phyloP scores from a whole-genome alignment of 2,888 invertebrate species.

The Prenolepis imparis region DNA sequence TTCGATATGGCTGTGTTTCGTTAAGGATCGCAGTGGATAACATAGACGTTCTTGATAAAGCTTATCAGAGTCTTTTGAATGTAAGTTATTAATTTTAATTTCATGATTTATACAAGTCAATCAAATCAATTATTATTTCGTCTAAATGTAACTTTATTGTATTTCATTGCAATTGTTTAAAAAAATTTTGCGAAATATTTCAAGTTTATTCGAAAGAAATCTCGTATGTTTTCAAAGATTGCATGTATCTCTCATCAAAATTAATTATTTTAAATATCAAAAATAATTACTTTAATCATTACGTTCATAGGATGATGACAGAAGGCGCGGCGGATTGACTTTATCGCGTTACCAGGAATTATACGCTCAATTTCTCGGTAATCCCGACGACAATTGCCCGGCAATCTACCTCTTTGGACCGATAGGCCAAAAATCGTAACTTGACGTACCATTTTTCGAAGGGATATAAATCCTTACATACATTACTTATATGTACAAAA shows the following conservation, averaged over 20 bases:
- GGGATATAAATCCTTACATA: conserved; percentile 9
- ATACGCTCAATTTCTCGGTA: conserved; percentile 93
- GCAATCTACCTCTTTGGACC: conserved; percentile 94
- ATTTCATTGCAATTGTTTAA: neutral
- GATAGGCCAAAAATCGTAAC: conserved; percentile 87
- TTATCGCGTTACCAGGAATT: conserved; percentile 93
- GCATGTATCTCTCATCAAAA: neutral
- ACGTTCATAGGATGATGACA: conserved; percentile 92
- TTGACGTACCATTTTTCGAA: neutral
- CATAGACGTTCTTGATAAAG: conserved; percentile 92
- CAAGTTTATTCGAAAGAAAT: neutral
- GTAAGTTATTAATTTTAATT: conserved; percentile 87
- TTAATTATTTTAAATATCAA: neutral
- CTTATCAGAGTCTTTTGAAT: conserved; percentile 91
- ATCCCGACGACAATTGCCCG: conserved; percentile 91
- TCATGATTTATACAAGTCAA: neutral
- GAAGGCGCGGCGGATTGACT: conserved; percentile 92
- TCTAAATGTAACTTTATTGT: neutral
- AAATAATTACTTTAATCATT: neutral
- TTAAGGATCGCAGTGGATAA: conserved; percentile 92
- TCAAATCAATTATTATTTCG: neutral
- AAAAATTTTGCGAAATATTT: conserved; percentile 5
- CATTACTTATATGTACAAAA: conserved; percentile 56
- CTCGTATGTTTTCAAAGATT: neutral
- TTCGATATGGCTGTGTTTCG: conserved; percentile 93